These are phyloP conservation scores for Mugil cephalus DNA, from an alignment of 2,113 vertebrate species.

Conservation along the genomic window DNA sequence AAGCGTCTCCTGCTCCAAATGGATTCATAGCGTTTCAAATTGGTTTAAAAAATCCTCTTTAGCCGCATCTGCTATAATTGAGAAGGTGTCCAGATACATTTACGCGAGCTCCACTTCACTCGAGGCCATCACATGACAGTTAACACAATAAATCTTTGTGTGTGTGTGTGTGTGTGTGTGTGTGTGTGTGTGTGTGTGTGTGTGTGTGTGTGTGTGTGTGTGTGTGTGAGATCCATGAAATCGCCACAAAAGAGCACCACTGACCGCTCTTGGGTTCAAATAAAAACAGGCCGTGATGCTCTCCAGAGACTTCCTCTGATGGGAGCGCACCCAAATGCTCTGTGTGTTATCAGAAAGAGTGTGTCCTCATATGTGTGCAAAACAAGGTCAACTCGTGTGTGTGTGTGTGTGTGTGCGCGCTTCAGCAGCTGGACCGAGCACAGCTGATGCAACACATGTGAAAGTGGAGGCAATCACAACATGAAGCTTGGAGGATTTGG, in stretches of 20 bases:
- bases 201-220: slow-evolving; percentile 28
- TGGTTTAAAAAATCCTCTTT: slow-evolving; percentile 47
- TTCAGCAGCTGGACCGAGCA: slow-evolving; percentile 73
- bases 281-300: slow-evolving; percentile 52
- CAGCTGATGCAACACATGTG: slow-evolving; percentile 82
- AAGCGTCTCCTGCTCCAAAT: slow-evolving; percentile 16
- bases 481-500: background rate
- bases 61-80: slow-evolving; percentile 23
- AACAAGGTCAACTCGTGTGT: slow-evolving; percentile 66
- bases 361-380: slow-evolving; percentile 14
- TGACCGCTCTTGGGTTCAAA: slow-evolving; percentile 66
- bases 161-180: slow-evolving; percentile 11
- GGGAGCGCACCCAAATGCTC: slow-evolving; percentile 14
- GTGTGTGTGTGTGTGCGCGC: slow-evolving; percentile 47
- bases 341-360: slow-evolving; percentile 4
- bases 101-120: slow-evolving; percentile 34
- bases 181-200: slow-evolving; percentile 23
- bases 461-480: slow-evolving; percentile 71
- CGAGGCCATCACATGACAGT: slow-evolving; percentile 53
- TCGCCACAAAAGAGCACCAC: slow-evolving; percentile 11
- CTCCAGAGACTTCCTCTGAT: slow-evolving; percentile 36
- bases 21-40: slow-evolving; percentile 9
- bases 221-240: slow-evolving; percentile 39
- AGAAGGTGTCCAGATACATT: slow-evolving; percentile 54
- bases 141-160: slow-evolving; percentile 60